Evolutionary conservation across 2,113 vertebrate species (phyloP), one percentile per base, ranked within the genome.

Genomic region (Telmatochromis brachygnathus): DNA sequence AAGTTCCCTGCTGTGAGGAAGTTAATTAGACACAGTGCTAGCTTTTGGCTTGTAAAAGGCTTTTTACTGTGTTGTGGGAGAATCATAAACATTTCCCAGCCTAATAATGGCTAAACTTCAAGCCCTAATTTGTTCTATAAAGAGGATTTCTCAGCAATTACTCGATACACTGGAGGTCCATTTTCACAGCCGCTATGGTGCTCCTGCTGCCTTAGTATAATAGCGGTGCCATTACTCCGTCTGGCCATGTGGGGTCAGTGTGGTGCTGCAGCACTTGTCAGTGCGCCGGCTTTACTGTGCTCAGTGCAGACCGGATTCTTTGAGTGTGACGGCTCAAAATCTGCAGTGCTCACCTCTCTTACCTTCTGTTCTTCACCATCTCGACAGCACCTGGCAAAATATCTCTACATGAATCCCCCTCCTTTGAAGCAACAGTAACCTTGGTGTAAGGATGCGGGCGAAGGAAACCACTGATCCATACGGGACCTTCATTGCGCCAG

Each of bases 231-330:
- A 91, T 70, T 96, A 87, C 93, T 58, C 3, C 2, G 2, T 79
- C 53, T 91, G 90, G 39, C 96, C 96, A 93, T 86, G 53, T 85
- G 96, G 92, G 95, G 96, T 86, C 96, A 95, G 91, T 94, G 88
- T 94, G 60, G 92, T 30, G 91, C 95, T 60, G 77, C 88, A 85
- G 82, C 60, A 42, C 73, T n/a, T 13, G 1, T 53, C 51, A 3
- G 10, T 26, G 56, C 1, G 8, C 54, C 6, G 45, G 45, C 37
- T 15, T 6, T 0, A 0, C 17, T 30, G 23, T 39, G 62, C 70
- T 79, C 35, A 30, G 54, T 45, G 82, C 84, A 83, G 9, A n/a
- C 33, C 3, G 6, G 54, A 30, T 58, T 82, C 68, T 84, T 79
- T 73, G 58, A 85, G 85, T 86, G 91, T 84, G 33, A 83, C 87